Evolutionary conservation across 1,140 invertebrate species (phyloP).

Genomic region (Atta colombica): DNA sequence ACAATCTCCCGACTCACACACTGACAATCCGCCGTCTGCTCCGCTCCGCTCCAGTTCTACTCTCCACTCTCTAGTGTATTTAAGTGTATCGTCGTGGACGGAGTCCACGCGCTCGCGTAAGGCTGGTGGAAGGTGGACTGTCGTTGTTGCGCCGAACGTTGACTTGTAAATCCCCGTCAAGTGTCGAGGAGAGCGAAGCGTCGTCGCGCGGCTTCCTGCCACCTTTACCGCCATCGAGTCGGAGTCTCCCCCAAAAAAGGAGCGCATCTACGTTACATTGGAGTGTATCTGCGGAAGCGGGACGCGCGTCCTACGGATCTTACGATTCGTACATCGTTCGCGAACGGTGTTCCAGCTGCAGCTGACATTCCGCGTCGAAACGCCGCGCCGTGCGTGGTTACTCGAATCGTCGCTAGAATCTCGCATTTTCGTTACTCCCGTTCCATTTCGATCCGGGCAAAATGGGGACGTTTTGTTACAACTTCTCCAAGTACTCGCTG

Average conservation of each 20-base stretch:
- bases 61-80: background rate
- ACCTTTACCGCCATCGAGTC: background rate
- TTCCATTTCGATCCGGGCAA: background rate
- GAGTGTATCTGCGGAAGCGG: background rate
- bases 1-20: background rate
- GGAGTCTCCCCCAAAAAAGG: background rate
- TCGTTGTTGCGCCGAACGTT: background rate
- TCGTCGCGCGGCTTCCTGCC: background rate
- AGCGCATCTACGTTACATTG: slow-evolving; percentile 1
- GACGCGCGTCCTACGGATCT: slow-evolving; percentile 1
- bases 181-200: background rate
- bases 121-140: background rate
- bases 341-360: background rate
- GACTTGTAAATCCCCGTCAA: no score
- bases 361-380: no score
- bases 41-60: background rate
- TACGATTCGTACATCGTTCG: background rate
- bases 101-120: background rate
- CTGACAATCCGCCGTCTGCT: background rate
- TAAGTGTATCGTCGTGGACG: background rate
- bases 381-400: background rate
- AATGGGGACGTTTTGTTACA: slow-evolving; percentile 86
- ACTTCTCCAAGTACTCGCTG: slow-evolving; percentile 90
- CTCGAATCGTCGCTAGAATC: background rate
- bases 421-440: background rate